A percentile compares a stretch with the other conserved stretches of the same genome.
phyloP scores from a whole-genome alignment of 2,113 vertebrate species.

The Odocoileus hemionus region DNA sequence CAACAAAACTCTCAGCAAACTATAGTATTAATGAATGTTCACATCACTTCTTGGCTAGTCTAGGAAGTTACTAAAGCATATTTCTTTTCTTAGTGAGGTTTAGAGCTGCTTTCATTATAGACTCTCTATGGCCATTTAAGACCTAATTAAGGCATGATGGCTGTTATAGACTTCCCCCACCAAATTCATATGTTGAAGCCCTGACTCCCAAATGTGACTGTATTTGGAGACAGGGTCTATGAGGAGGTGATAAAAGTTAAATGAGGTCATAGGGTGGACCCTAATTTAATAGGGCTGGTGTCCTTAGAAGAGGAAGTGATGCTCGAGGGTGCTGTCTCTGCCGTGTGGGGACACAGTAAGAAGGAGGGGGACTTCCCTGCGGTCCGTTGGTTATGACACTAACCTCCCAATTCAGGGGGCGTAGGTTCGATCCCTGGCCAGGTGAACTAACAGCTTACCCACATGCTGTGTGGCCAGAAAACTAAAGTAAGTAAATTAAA shows the following conservation, averaged over 20 bases:
- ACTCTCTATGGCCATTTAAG: background rate
- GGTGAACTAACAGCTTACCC: background rate
- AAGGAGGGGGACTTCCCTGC: background rate
- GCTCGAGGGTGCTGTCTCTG: rapidly evolving
- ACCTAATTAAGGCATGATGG: background rate
- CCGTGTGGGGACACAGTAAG: background rate
- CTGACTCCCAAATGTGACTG: background rate
- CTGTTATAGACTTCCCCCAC: background rate
- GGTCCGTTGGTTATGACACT: background rate
- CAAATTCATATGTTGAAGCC: background rate
- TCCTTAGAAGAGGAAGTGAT: background rate
- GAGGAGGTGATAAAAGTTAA: background rate
- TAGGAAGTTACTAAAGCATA: background rate
- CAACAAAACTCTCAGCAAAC: background rate
- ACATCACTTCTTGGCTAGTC: background rate
- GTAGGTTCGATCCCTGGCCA: background rate
- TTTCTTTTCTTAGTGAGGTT: conserved; percentile 39
- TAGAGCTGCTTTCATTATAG: background rate
- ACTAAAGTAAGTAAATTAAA: background rate
- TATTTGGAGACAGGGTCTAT: background rate
- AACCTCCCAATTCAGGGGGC: background rate
- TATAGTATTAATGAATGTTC: background rate
- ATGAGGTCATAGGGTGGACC: background rate
- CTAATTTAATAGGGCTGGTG: background rate
- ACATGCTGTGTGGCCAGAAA: background rate